phyloP scores from a whole-genome alignment of 2,888 invertebrate genomes.

The Polyommatus icarus region DNA sequence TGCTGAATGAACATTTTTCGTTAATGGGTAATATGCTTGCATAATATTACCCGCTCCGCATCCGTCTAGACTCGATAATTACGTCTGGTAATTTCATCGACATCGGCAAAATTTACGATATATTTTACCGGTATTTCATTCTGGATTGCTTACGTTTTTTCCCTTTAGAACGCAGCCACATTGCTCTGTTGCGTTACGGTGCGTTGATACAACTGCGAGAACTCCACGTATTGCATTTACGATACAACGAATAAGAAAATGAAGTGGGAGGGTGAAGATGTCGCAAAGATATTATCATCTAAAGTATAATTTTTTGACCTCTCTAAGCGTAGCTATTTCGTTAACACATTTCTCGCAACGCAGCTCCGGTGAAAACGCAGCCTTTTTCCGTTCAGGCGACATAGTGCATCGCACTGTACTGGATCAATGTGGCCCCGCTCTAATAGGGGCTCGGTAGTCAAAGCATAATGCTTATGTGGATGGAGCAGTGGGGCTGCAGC shows the following conservation, averaged over 20 bases:
- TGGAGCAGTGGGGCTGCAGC: neutral
- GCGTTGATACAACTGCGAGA: neutral
- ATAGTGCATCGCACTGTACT: too few relatives aligned
- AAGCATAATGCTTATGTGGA: neutral
- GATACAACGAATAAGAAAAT: too few relatives aligned
- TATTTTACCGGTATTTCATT: neutral
- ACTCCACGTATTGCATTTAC: too few relatives aligned
- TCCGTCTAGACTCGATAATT: conserved; percentile 22
- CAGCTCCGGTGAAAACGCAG: too few relatives aligned
- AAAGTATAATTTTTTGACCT: neutral
- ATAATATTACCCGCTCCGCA: conserved; percentile 1
- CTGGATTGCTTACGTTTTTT: neutral
- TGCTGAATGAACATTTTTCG: neutral
- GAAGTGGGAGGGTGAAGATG: too few relatives aligned
- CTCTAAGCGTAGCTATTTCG: neutral
- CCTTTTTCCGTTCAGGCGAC: too few relatives aligned
- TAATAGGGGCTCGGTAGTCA: neutral
- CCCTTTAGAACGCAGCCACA: neutral
- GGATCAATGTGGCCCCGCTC: neutral
- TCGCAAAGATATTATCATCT: too few relatives aligned
- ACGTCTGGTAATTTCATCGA: neutral
- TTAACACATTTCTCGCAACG: too few relatives aligned
- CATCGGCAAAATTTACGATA: neutral
- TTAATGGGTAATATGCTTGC: neutral
- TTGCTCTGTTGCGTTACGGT: neutral